Percentiles rank a stretch among this genome's conserved stretches.
Conservation (phyloP, 2,888 invertebrate species). For the Sinhomidia bicolor region DNA sequence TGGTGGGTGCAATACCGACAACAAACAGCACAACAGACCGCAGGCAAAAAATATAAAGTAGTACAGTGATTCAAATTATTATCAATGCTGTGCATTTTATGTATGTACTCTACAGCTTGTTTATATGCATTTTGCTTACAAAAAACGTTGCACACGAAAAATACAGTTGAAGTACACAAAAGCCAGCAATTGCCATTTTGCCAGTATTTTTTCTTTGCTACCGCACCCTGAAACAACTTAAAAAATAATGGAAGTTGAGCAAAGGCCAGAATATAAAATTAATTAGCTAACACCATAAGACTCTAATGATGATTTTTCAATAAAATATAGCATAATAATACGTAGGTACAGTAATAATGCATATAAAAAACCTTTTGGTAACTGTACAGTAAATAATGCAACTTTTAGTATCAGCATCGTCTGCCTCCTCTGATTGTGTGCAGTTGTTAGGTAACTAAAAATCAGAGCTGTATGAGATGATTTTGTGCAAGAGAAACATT, state of each 20-base stretch:
- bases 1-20: neutral
- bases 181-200: conserved; percentile 1
- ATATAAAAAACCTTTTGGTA: too few species aligned
- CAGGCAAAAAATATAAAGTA: neutral
- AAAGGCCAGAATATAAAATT: conserved; percentile 49
- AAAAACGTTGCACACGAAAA: neutral
- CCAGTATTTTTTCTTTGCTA: neutral
- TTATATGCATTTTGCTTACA: too few species aligned
- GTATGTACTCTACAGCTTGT: neutral
- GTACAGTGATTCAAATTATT: neutral
- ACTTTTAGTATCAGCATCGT: too few species aligned
- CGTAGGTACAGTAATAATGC: too few species aligned
- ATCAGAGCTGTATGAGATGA: too few species aligned
- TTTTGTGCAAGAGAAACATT: too few species aligned
- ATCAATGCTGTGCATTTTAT: neutral
- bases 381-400: too few species aligned
- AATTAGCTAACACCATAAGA: conserved; percentile 17
- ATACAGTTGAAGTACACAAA: neutral
- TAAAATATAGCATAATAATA: neutral
- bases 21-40: neutral
- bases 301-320: conserved; percentile 4
- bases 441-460: too few species aligned
- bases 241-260: conserved; percentile 56
- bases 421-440: too few species aligned
- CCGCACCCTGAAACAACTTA: conserved; percentile 53